A percentile compares a stretch with the other conserved stretches of the same genome.
phyloP scores from a whole-genome alignment of 2,888 invertebrate species.

The Zygothrica quintamaculata region DNA sequence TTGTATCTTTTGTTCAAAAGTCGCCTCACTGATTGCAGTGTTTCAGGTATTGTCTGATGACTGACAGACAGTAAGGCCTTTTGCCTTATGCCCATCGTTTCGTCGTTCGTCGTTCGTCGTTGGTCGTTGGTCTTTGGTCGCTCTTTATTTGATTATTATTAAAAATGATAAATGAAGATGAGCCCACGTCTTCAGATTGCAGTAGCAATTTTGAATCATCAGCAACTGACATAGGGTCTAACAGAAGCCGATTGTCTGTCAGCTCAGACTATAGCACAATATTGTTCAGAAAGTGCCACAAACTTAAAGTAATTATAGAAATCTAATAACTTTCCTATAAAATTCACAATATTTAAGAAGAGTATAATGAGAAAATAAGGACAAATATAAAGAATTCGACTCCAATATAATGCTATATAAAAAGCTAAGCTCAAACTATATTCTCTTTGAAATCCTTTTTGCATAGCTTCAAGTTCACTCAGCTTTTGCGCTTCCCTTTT shows the following conservation, averaged over 20 bases:
- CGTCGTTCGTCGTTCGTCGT: too few relatives aligned
- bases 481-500: too few relatives aligned
- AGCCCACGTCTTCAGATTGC: constrained; percentile 40
- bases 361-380: too few relatives aligned
- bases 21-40: constrained; percentile 50
- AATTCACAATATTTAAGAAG: background rate
- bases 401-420: too few relatives aligned
- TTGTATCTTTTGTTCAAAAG: constrained; percentile 25
- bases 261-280: constrained; percentile 31
- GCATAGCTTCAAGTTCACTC: too few relatives aligned
- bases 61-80: constrained; percentile 45
- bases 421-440: too few relatives aligned
- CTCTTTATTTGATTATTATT: constrained; percentile 73
- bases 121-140: too few relatives aligned
- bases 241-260: constrained; percentile 44
- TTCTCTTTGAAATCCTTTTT: too few relatives aligned
- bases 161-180: constrained; percentile 81
- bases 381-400: too few relatives aligned
- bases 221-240: constrained; percentile 57
- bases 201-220: constrained; percentile 73
- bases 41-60: constrained; percentile 39
- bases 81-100: too few relatives aligned
- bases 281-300: constrained; percentile 7
- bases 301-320: background rate
- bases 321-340: background rate